Evolutionary conservation across 2,888 invertebrate species (phyloP), one percentile per base, ranked within the genome.

Genomic region (Acanthacorydalis orientalis): DNA sequence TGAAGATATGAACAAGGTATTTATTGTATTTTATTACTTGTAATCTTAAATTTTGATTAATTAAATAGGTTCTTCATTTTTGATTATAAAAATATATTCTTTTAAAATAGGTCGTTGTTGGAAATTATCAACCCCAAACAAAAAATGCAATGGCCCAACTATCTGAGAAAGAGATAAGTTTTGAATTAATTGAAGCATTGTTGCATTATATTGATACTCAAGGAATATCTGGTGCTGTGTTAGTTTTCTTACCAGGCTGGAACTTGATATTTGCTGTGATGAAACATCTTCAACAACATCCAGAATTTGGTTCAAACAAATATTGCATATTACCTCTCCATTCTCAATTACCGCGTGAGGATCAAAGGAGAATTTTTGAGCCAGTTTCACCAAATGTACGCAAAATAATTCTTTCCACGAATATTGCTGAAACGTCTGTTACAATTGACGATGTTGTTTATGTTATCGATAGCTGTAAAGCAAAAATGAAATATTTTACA

Each of bases 371-470:
- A 59, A 96, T 97, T 9, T 98, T 98, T 63, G 79, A 90, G 31
- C 78, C 84, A 0, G 89, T 91, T 0, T 85, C 90, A 0, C 68
- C 74, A 0, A 82, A 83, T 7, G 78, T 92, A 7, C 90, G 84
- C 2, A 96, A 96, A 85, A 85, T 97, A 48, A 97, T 98, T 57
- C 68, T 98, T 12, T 85, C 96, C 0, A 98, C 98, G 2, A 98
- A 98, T 64, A 96, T 98, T 59, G 97, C 97, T 0, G 98, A 98
- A 68, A 92, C 96, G 0, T 93, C 93, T 7, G 89, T 98, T 54
- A 98, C 97, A 0, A 98, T 98, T 55, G 88, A 98, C 65, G 98
- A 98, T 61, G 92, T 98, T 2, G 95, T 97, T 1, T 97, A 85
- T 67, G 97, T 98, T 0, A 87, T 98, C 50, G 97, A 98, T 64